Evolutionary conservation across 2,888 invertebrate species (phyloP).

Genomic region (Nephrocerus scutellatus): DNA sequence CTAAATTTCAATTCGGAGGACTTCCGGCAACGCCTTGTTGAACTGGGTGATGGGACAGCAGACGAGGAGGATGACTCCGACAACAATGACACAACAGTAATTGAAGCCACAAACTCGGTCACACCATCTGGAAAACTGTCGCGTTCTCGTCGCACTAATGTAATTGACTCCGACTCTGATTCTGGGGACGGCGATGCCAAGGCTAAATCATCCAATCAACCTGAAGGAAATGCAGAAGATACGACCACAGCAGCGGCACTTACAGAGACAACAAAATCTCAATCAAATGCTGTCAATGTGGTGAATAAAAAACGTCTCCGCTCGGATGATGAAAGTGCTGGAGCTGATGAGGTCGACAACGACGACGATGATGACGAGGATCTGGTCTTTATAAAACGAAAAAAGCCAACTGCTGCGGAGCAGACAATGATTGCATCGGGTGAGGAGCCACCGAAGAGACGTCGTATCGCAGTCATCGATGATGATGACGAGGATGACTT

Average conservation of each 20-base stretch:
- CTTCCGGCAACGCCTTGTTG: constrained; percentile 41
- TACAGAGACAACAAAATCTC: constrained; percentile 31
- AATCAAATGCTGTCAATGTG: constrained; percentile 2
- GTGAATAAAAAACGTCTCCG: constrained; percentile 24
- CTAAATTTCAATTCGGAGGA: constrained; percentile 44
- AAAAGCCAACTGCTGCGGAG: constrained; percentile 28
- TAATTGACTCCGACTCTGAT: constrained; percentile 46
- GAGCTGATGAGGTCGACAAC: constrained; percentile 17
- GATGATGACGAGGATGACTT: constrained; percentile 39
- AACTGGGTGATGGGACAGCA: constrained; percentile 33
- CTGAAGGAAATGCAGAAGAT: constrained; percentile 1
- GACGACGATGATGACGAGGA: constrained; percentile 32
- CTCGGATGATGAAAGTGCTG: constrained; percentile 14
- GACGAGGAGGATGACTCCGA: constrained; percentile 23
- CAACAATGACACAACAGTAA: constrained; percentile 9
- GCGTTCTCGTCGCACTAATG: constrained; percentile 40
- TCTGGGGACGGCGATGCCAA: constrained; percentile 21
- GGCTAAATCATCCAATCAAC: constrained; percentile 10
- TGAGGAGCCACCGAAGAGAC: constrained; percentile 37
- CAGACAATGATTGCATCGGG: constrained; percentile 12
- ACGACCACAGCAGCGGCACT: constrained; percentile 18
- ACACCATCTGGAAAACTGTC: constrained; percentile 1
- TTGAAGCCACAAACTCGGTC: constrained; percentile 11
- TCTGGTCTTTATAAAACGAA: constrained; percentile 37
- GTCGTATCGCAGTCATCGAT: constrained; percentile 42